Evolutionary conservation across 2,113 vertebrate species (phyloP), one percentile per base, ranked within the genome.

Genomic region (Procapra przewalskii): DNA sequence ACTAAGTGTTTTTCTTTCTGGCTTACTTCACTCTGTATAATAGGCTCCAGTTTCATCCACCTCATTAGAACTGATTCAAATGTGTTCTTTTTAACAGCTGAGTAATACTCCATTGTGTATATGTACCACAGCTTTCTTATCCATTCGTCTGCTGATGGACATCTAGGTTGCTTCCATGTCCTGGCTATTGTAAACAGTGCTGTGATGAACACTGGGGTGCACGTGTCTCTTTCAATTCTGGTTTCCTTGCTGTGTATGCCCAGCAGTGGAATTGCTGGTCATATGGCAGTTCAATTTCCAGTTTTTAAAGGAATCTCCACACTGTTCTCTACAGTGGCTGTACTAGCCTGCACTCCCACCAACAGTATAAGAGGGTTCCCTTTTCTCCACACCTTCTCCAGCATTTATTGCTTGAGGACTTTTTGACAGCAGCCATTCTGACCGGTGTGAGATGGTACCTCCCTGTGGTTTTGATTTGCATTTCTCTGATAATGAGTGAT

Each of bases 171-270:
- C 64, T 71, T 71, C n/a, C 64, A 36, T 6, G 64, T 71, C 9
- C n/a, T 36, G 33, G 33, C 64, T 67, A 21, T 67, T 36, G 0
- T 67, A 67, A 67, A 67, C 64, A 36, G 33, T 19, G 64, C 33
- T 67, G 64, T 2, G 1, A 31, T 60, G 27, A 60, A 31, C 5
- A 31, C 0, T 60, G 27, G 27, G 27, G 59, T 60, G 0, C 27
- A 60, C 5, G 12, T 60, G 12, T 60, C 59, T 60, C 59, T 60
- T 60, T 60, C 59, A 14, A 0, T 60, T 60, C 59, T 60, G 27
- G 59, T 60, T 60, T 60, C 12, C 12, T 31, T 0, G 0, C 27
- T 60, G 59, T 60, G 59, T 60, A 60, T 60, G 27, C 59, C 59
- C 59, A 60, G 12, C 59, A 60, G 59, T 60, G 12, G 59, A 0